Evolutionary conservation across 1,140 invertebrate species (phyloP), one percentile per base, ranked within the genome.

Genomic region (Drosophila parabipectinata): DNA sequence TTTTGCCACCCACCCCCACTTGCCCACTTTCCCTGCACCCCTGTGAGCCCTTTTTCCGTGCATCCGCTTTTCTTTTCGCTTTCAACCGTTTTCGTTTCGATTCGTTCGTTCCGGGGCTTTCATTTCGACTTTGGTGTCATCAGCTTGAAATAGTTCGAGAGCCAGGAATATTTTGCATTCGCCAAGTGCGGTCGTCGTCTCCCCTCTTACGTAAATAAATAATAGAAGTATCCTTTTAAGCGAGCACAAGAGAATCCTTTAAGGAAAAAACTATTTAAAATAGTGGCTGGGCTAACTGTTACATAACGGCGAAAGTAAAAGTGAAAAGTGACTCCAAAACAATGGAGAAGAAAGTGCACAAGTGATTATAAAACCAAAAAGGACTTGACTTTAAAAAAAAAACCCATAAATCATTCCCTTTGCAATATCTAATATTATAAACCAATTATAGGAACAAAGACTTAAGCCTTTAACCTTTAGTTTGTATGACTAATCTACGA

Each of bases 31-130:
- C 18, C 30, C 30, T 37, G 34, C n/a, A 56, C 61, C 75, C 59
- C 58, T 28, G 41, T 26, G 28, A 58, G 66, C 55, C 77, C 51
- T 74, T 63, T 57, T 66, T 68, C 54, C 30, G 3, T 57, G 54
- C 71, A 64, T 63, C 73, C 71, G 64, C 63, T 74, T 68, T 58
- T 78, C 83, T 83, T 87, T 87, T 87, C 82, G 75, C 81, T 84
- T 84, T 84, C 79, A 71, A 57, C 55, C 12, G 60, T 47, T 47
- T 47, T 47, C 44, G 44, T 47, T 47, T 24, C 44, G 44, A 7
- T 44, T 15, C 41, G 41, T 71, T 82, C 71, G 41, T 71, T 82
- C 71, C 71, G 57, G 41, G 50, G 41, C 63, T 69, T 72, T 59
- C 76, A 79, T 78, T 83, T 83, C 59, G 59, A 84, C 57, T 79